Percentiles rank a stretch among this genome's conserved stretches.
Evolutionary conservation across 2,888 invertebrate genomes (phyloP).

Genomic region (Conops quadrifasciatus): DNA sequence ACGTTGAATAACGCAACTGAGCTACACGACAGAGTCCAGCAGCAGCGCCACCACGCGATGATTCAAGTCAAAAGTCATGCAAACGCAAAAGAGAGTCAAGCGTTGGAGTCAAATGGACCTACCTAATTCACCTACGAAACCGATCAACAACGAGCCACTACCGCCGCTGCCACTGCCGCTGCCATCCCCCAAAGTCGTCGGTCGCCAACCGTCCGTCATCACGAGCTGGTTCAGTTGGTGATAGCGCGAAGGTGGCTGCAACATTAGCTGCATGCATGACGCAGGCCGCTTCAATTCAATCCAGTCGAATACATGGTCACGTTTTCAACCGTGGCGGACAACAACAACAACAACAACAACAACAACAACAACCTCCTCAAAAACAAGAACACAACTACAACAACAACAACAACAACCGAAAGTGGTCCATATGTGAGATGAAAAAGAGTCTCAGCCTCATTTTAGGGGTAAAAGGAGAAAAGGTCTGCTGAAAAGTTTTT

Average conservation of each 20-base stretch:
- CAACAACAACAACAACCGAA: constrained; percentile 30
- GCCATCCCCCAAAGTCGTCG: not conserved
- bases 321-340: constrained; percentile 39
- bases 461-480: no score
- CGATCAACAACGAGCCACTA: not conserved
- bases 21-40: not conserved
- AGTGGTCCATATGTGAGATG: constrained; percentile 53
- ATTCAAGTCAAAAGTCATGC: constrained; percentile 28
- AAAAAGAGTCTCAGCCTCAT: constrained; percentile 48
- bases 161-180: not conserved
- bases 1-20: not conserved
- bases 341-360: not conserved
- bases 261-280: not conserved
- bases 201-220: no score
- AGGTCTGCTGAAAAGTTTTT: not conserved
- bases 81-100: not conserved
- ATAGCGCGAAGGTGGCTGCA: not conserved
- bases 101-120: constrained; percentile 13
- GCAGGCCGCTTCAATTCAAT: constrained; percentile 33
- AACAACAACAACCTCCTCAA: no score
- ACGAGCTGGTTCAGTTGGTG: no score
- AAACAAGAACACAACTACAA: constrained; percentile 22
- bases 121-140: constrained; percentile 28
- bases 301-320: constrained; percentile 41
- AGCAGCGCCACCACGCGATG: constrained; percentile 4